Evolutionary conservation across 2,113 vertebrate species (phyloP), one percentile per base, ranked within the genome.

Genomic region (Oncorhynchus nerka): DNA sequence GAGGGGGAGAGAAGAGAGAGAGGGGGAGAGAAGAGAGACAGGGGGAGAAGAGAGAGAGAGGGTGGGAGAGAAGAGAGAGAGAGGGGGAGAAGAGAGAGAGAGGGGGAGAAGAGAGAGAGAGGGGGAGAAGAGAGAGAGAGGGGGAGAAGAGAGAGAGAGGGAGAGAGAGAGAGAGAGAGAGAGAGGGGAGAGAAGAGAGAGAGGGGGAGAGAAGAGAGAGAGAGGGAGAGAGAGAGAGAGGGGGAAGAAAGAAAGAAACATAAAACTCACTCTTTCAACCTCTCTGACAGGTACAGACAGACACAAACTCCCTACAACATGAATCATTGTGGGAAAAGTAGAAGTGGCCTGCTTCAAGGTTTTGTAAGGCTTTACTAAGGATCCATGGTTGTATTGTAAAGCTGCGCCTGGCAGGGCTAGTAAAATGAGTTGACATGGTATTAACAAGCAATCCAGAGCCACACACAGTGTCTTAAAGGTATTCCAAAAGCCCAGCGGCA

Each of bases 181-280:
- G 26, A 28, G 26, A 2, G 26, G 2, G 26, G 2, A 2, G 2
- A 2, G 2, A 2, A 28, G 26, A 28, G 26, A 28, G 2, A 0
- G 26, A 26, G 26, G 1, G 26, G 1, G 26, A 26, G 26, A 32
- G 51, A 65, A 51, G 57, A 13, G 19, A 59, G 68, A 45, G 51
- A 48, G 57, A 59, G n/a, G 32, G 30, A 24, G 11, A 32, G 68
- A 8, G 26, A 30, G 12, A 69, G 22, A 5, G 49, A 61, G 69
- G 1, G 45, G 9, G 57, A 7, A 24, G 61, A 66, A 26, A 66
- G 64, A 66, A 6, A 66, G 11, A 28, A 51, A 61, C 49, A 66
- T 81, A 79, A 81, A 84, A 61, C 55, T 79, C 49, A 32, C 19
- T 30, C 78, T 83, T 80, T 80, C 75, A 76, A 78, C 78, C 67